Evolutionary conservation across 2,888 invertebrate species (phyloP), one percentile per base, ranked within the genome.

Genomic region (Microplitis manilae): DNA sequence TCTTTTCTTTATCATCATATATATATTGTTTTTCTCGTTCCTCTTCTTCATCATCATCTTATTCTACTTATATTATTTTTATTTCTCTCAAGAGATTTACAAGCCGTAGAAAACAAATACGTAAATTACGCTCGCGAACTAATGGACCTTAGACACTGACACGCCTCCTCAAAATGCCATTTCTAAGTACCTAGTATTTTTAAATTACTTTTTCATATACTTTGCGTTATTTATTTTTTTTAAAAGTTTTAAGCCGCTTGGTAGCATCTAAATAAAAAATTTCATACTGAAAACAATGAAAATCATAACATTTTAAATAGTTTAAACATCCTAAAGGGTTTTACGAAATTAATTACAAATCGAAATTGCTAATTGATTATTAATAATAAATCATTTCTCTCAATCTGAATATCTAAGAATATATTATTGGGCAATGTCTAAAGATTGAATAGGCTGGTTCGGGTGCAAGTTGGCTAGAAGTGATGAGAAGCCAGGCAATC

Each of bases 101-200:
- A 88, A 83, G 86, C 88, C 86, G 83, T 85, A 87, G 88, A 90
- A 30, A 30, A 89, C 89, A 89, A 90, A 90, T 89, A 89, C 89
- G 87, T 89, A 89, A 89, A 89, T 90, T 89, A 89, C 87, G 84
- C 83, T 82, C 81, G 79, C 82, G 81, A 86, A 85, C 87, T 87
- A 89, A 88, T 87, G 87, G 86, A 86, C 80, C 80, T 73, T 73
- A 73, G 67, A 76, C 41, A 17, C 69, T 60, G 62, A 76, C 40
- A 70, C 70, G 62, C 77, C 70, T 62, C n/a, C 50, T n/a, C 62
- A 69, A 69, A 62, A 39, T 73, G 68, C 75, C 30, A 40, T 69
- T 38, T 6, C 5, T 39, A 65, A 20, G 15, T 41, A 20, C 40
- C 20, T n/a, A 30, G 41, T 50, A 50, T 50, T 73, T 64, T 64